phyloP scores from a whole-genome alignment of 2,113 vertebrate species.

The Aphyosemion australe region DNA sequence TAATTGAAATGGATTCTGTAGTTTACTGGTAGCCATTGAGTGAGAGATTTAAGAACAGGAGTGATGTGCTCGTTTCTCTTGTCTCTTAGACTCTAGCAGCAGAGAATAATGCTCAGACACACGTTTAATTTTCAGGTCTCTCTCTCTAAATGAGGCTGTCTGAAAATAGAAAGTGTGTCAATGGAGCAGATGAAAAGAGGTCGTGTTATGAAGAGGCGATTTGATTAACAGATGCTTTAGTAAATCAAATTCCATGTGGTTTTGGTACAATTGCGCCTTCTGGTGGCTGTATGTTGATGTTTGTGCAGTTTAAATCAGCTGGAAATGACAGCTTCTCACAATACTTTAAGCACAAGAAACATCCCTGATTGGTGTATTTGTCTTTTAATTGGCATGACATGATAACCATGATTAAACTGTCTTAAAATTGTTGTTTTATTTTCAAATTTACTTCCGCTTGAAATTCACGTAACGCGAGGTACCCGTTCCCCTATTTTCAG shows the following conservation, averaged over 20 bases:
- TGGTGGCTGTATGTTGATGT: neutral
- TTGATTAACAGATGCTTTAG: conserved; percentile 22
- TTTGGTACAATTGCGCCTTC: neutral
- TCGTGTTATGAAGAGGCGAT: neutral
- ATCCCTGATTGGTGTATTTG: neutral
- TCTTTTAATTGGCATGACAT: neutral
- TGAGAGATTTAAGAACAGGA: too few species aligned
- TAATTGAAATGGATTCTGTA: too few species aligned
- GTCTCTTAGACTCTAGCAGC: too few species aligned
- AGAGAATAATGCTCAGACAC: too few species aligned
- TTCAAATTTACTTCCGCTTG: too few species aligned
- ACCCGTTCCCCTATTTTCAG: fast-evolving
- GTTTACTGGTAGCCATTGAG: too few species aligned
- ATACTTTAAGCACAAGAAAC: neutral
- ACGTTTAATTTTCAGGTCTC: neutral
- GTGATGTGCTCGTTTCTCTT: too few species aligned
- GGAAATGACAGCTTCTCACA: neutral
- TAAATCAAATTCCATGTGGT: neutral
- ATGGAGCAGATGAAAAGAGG: conserved; percentile 5
- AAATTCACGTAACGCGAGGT: too few species aligned
- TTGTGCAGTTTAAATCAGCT: neutral
- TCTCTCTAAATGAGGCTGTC: neutral
- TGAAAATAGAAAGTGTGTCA: conserved; percentile 35
- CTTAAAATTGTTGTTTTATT: too few species aligned
- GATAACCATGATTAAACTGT: neutral